A percentile compares a stretch with the other conserved stretches of the same genome.
Evolutionary conservation across 2,113 vertebrate species (phyloP).

Genomic region (Pelecanoides urinatrix): DNA sequence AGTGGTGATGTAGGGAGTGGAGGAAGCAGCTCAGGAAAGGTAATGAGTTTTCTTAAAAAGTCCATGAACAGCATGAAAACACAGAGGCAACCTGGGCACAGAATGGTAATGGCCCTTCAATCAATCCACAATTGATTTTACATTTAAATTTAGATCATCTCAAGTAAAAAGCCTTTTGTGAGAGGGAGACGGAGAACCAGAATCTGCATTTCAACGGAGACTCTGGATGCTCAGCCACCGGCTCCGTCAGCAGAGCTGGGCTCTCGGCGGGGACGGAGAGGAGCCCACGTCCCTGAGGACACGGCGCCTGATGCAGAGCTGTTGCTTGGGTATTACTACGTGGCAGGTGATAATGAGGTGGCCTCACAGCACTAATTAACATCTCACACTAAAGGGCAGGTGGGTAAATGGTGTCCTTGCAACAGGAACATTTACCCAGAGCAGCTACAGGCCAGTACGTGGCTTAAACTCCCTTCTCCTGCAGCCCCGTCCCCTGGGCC

Average conservation of each 20-base stretch:
- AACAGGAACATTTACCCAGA: not conserved
- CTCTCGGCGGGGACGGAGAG: not conserved
- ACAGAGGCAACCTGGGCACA: not conserved
- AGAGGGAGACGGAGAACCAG: not conserved
- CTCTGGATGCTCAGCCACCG: not conserved
- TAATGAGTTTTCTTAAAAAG: not conserved
- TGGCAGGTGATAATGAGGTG: not conserved
- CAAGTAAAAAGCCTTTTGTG: conserved; percentile 13
- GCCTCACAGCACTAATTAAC: not conserved
- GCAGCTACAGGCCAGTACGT: not conserved
- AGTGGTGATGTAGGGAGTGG: not conserved
- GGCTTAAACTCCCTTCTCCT: not conserved
- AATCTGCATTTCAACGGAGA: conserved; percentile 28
- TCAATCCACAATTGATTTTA: conserved; percentile 10
- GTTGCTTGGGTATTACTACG: not conserved
- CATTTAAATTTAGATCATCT: conserved; percentile 24
- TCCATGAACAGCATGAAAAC: not conserved
- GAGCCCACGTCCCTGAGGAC: not conserved
- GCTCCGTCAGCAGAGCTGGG: not conserved
- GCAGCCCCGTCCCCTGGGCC: not conserved
- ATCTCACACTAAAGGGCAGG: not conserved
- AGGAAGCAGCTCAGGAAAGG: not conserved
- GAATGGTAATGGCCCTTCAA: not conserved
- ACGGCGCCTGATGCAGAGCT: not conserved
- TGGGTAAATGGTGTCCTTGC: not conserved